Evolutionary conservation across 1,140 invertebrate genomes (phyloP).

Genomic region (Dendrolimus punctatus): DNA sequence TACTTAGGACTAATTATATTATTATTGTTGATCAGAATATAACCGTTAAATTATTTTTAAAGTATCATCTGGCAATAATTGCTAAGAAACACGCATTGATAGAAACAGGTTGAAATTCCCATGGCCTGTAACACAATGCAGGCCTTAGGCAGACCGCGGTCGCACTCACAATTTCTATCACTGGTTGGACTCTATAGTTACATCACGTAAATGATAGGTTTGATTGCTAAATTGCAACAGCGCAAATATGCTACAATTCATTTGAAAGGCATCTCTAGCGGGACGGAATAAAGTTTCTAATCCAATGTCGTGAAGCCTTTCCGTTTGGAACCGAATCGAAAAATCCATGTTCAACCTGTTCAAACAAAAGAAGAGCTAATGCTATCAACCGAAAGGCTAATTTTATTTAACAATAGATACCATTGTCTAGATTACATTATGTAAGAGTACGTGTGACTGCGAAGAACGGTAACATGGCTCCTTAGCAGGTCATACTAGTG

Average conservation of each 20-base stretch:
- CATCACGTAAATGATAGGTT: constrained; percentile 57
- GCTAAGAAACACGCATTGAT: constrained; percentile 16
- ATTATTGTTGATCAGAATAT: too few relatives aligned
- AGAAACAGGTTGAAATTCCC: constrained; percentile 25
- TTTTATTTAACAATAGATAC: constrained; percentile 30
- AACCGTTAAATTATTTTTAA: constrained; percentile 6
- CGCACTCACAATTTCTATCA: constrained; percentile 30
- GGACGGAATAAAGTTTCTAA: constrained; percentile 1
- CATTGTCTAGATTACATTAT: constrained; percentile 56
- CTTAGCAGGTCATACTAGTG: constrained; percentile 61
- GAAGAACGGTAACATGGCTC: constrained; percentile 57
- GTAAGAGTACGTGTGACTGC: constrained; percentile 55
- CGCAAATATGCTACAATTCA: too few relatives aligned
- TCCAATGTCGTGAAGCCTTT: constrained; percentile 10
- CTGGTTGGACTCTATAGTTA: constrained; percentile 49
- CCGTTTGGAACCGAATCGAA: constrained; percentile 3
- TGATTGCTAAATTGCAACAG: constrained; percentile 1
- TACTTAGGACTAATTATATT: too few relatives aligned
- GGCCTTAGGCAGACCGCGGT: constrained; percentile 22
- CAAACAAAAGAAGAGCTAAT: constrained; percentile 57
- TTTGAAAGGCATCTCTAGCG: neutral
- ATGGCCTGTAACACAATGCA: constrained; percentile 28
- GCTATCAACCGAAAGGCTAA: constrained; percentile 28
- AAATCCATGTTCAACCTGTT: constrained; percentile 16
- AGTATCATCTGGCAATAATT: constrained; percentile 12